Base-by-base conservation (phyloP, 2,113 vertebrate species). In the Bos javanicus region DNA sequence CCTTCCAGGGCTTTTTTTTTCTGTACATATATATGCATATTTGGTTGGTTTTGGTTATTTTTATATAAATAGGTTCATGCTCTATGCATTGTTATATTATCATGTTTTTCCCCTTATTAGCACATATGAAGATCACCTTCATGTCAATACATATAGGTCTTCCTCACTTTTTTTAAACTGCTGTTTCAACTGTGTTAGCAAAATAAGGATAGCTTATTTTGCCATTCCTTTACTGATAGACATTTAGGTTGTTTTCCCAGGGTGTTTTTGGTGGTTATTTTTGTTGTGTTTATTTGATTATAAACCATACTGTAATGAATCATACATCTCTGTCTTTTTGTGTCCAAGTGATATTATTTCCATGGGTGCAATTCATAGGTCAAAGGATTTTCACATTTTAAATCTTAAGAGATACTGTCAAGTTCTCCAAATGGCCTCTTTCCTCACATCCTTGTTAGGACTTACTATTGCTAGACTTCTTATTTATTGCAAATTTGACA, bases 141-240 rank as follows among this genome's bases (percentile, higher is more conserved):
- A 78, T 48, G 7, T 43, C 85, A 94, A 1, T 23, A 43, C 57
- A 83, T 78, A 14, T 56, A 50, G 43, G 21, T 62, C 21, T 62
- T 80, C 62, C 50, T 96, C 28, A 86, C 71, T 96, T 39, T 96
- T 92, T 92, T 92, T 46, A 80, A 81, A 83, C 16, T 90, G 15
- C 39, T 93, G 0, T 89, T 80, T 86, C 83, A 71, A 76, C 8
- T 76, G 12, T 94, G 25, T 54, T 85, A 83, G 85, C 8, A 92
- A 59, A 89, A 85, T 21, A 56, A 76, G 6, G 25, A 67, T 10
- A 33, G 80, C 46, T 90, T 92, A 91, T 84, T 96, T 91, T 95
- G 59, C 30, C 54, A 94, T 39, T 74, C 46, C 6, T 93, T 78
- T 91, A 74, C 60, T 19, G 7, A 36, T 46, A 23, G 5, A 56